Base-by-base conservation (phyloP, 2,797 vertebrate genomes). In the Falco cherrug region DNA sequence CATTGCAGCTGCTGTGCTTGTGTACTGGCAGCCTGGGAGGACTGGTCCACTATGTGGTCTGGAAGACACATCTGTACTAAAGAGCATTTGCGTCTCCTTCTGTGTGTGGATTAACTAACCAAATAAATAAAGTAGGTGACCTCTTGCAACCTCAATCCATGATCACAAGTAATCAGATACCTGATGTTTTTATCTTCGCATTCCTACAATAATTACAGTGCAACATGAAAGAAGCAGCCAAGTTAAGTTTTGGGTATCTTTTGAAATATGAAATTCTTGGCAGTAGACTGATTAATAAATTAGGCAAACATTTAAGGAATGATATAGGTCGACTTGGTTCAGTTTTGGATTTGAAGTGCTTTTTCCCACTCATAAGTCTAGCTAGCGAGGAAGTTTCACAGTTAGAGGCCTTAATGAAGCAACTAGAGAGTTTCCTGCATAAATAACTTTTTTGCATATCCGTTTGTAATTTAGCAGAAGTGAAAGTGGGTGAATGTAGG, bases 401-500 rank as follows among this genome's bases (percentile, higher is more conserved):
- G 67, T 59, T 43, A 54, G 53, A 81, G 48, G 60, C 15, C 70
- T 82, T 57, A 26, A 10, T 94, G 73, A 94, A 87, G 68, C 75
- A 89, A 63, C 10, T 11, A 6, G 89, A n/a, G 67, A 18, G 51
- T 61, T 95, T 92, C 81, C 68, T 3, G 4, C 61, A 22, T 54
- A 33, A 68, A 39, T 29, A 45, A 26, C 53, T 74, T 79, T 33
- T 31, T 61, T 90, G 47, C 25, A 2, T 75, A 29, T 78, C 59
- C 87, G 41, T 51, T 39, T 84, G 35, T 73, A 67, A 47, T 53
- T 76, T 28, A 53, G 77, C 76, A 79, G 63, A 91, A 90, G 45
- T 57, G 91, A 74, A 90, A 82, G 48, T 0, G 0, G 9, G 13
- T 3, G 18, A 82, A 56, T 0, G 6, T 53, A 17, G 78, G 77